Conservation (phyloP, 2,888 invertebrate species). For the Alloplasta piceator region DNA sequence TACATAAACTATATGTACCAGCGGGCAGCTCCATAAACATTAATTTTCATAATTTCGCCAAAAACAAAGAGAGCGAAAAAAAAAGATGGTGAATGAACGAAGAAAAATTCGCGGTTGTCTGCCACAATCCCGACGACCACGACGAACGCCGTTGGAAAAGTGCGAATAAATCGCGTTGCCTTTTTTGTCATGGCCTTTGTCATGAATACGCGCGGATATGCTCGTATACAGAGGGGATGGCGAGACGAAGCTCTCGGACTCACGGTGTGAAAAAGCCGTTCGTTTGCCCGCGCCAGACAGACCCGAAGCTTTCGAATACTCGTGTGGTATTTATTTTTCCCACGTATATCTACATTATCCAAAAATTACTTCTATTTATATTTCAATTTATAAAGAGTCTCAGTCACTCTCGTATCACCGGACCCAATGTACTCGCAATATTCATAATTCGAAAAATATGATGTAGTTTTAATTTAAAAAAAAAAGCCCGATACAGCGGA, state of each 20-base stretch:
- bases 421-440: too few species aligned
- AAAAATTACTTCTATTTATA: too few species aligned
- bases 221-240: neutral
- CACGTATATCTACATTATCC: too few species aligned
- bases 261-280: conserved; percentile 24
- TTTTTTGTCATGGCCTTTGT: conserved; percentile 74
- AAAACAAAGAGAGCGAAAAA: conserved; percentile 26
- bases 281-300: neutral
- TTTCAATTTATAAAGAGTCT: too few species aligned
- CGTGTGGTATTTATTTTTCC: neutral
- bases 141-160: conserved; percentile 76
- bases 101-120: conserved; percentile 78
- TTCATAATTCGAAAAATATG: too few species aligned
- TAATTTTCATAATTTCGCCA: conserved; percentile 81
- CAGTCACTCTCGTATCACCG: too few species aligned
- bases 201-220: conserved; percentile 41
- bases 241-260: conserved; percentile 1
- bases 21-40: conserved; percentile 66
- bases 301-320: conserved; percentile 45
- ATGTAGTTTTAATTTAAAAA: too few species aligned
- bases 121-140: conserved; percentile 58
- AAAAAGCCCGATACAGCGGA: too few species aligned
- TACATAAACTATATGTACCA: neutral
- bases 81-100: conserved; percentile 80
- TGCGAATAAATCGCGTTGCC: conserved; percentile 82